Percentiles rank a stretch among this genome's conserved stretches.
Evolutionary conservation across 2,113 vertebrate genomes (phyloP).

Genomic region (Varanus salvator): DNA sequence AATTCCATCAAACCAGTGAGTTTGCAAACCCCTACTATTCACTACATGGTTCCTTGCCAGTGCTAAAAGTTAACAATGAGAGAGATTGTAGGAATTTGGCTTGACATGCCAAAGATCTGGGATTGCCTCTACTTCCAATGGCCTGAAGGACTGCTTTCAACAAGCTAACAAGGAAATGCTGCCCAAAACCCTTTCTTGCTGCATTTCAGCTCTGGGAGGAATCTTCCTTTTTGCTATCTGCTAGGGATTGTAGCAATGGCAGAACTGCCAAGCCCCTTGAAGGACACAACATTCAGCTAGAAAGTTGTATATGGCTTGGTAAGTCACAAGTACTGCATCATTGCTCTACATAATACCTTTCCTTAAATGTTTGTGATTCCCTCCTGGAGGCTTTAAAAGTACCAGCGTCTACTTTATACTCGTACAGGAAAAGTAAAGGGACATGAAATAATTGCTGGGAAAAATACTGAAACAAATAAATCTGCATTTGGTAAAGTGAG

Average conservation of each 20-base stretch:
- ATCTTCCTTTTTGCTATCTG: background rate
- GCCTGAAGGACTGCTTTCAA: background rate
- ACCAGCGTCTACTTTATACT: background rate
- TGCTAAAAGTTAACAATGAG: background rate
- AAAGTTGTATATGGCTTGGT: no score
- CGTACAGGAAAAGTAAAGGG: background rate
- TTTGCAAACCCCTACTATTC: background rate
- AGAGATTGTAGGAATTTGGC: background rate
- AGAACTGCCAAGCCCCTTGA: background rate
- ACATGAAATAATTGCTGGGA: background rate
- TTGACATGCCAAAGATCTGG: background rate
- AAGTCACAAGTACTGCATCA: background rate
- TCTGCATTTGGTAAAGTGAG: background rate
- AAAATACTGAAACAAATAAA: background rate
- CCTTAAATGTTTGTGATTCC: background rate
- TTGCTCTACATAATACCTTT: background rate
- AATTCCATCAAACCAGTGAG: slow-evolving; percentile 12
- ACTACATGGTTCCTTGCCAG: background rate
- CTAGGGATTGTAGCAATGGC: background rate
- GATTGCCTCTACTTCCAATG: background rate
- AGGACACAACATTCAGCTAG: background rate
- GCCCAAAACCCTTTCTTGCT: background rate
- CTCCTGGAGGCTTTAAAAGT: background rate
- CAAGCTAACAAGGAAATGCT: background rate
- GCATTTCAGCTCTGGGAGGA: no score